phyloP scores from a whole-genome alignment of 2,797 vertebrate genomes.

The Ctenopoma kingsleyae region DNA sequence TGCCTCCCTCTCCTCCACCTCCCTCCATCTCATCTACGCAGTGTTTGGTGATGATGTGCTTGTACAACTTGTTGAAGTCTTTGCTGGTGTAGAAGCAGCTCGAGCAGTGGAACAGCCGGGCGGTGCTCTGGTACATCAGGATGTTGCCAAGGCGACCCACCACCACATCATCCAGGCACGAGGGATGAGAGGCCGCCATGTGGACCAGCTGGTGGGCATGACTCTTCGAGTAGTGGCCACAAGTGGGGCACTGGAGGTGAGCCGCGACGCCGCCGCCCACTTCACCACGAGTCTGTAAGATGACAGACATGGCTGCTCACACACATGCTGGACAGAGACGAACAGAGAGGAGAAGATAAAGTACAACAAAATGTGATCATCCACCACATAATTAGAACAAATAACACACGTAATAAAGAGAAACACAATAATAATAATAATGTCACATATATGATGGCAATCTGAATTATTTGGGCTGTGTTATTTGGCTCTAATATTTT shows the following conservation, averaged over 20 bases:
- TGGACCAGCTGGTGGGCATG: conserved; percentile 73
- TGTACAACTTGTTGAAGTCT: conserved; percentile 72
- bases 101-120: conserved; percentile 72
- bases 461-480: too few relatives aligned
- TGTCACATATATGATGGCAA: too few relatives aligned
- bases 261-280: conserved; percentile 28
- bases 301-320: conserved; percentile 31
- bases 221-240: conserved; percentile 67
- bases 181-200: conserved; percentile 61
- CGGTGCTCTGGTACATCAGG: conserved; percentile 71
- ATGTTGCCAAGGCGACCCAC: conserved; percentile 73
- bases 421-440: too few relatives aligned
- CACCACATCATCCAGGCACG: conserved; percentile 38
- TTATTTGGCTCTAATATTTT: too few relatives aligned
- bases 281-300: conserved; percentile 30
- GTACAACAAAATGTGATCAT: too few relatives aligned
- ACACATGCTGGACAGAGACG: too few relatives aligned
- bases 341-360: too few relatives aligned
- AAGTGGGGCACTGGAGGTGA: conserved; percentile 69
- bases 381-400: too few relatives aligned
- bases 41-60: conserved; percentile 71
- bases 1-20: neutral
- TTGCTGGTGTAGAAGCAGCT: conserved; percentile 68
- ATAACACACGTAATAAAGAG: too few relatives aligned
- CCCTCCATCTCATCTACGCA: conserved; percentile 47